Percentiles rank a stretch among this genome's conserved stretches.
Evolutionary conservation across 2,888 invertebrate species (phyloP).

Genomic region (Epinotia demarniana): DNA sequence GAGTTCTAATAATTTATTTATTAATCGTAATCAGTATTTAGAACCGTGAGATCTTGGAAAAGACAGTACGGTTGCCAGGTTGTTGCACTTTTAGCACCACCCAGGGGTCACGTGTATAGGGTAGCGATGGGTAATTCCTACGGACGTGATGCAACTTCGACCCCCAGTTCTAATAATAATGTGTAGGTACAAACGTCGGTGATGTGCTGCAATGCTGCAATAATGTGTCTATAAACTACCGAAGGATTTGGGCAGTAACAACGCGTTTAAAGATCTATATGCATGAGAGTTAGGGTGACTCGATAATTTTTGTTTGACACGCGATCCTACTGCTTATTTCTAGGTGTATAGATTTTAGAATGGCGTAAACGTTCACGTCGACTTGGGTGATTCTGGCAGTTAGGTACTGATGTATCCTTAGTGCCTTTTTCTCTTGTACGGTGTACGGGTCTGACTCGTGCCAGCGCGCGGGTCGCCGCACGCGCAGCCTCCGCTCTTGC

Average conservation of each 20-base stretch:
- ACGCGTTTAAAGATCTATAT: background rate
- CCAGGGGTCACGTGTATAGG: too few relatives aligned
- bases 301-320: background rate
- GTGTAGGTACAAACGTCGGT: background rate
- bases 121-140: too few relatives aligned
- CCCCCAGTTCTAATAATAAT: background rate
- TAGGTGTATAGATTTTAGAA: background rate
- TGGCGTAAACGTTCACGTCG: background rate
- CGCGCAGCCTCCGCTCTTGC: constrained; percentile 81
- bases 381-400: background rate
- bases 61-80: too few relatives aligned
- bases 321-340: background rate
- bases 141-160: too few relatives aligned
- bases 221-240: background rate
- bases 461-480: constrained; percentile 79
- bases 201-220: too few relatives aligned
- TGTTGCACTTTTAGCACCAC: too few relatives aligned
- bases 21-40: too few relatives aligned
- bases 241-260: background rate
- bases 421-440: constrained; percentile 1
- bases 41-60: too few relatives aligned
- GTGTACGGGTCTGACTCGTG: constrained; percentile 73
- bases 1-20: background rate
- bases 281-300: background rate
- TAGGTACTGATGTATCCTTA: constrained; percentile 3